A percentile compares a stretch with the other conserved stretches of the same genome.
Evolutionary conservation across 2,888 invertebrate species (phyloP).

Genomic region (Drosophila emarginata): DNA sequence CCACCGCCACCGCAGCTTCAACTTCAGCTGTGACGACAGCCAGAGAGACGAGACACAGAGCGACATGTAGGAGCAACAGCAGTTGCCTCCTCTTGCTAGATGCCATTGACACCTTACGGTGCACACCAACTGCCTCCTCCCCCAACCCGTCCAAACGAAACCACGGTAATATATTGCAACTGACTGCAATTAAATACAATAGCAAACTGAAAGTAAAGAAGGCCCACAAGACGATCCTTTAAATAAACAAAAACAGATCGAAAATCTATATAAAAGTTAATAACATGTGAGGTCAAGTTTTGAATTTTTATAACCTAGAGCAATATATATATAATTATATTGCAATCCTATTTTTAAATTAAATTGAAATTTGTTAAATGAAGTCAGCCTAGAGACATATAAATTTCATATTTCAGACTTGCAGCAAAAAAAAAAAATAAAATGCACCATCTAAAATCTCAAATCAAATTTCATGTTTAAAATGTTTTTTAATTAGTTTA

Average conservation of each 20-base stretch:
- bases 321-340: neutral
- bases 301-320: neutral
- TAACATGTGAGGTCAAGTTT: neutral
- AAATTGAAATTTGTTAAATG: too few relatives aligned
- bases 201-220: neutral
- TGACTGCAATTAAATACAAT: slow-evolving; percentile 49
- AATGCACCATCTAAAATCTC: too few relatives aligned
- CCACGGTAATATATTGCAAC: slow-evolving; percentile 32
- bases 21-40: slow-evolving; percentile 36
- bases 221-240: neutral
- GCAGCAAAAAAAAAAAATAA: too few relatives aligned
- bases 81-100: slow-evolving; percentile 33
- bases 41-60: slow-evolving; percentile 32
- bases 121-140: slow-evolving; percentile 44
- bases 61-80: slow-evolving; percentile 36
- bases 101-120: slow-evolving; percentile 64
- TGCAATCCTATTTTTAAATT: neutral
- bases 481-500: too few relatives aligned
- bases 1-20: slow-evolving; percentile 58
- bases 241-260: neutral
- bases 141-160: neutral
- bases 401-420: neutral
- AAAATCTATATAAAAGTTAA: neutral
- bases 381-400: neutral
- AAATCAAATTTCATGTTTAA: too few relatives aligned